Base-by-base conservation (phyloP, 2,797 vertebrate genomes). In the Pachyuromys duprasi region DNA sequence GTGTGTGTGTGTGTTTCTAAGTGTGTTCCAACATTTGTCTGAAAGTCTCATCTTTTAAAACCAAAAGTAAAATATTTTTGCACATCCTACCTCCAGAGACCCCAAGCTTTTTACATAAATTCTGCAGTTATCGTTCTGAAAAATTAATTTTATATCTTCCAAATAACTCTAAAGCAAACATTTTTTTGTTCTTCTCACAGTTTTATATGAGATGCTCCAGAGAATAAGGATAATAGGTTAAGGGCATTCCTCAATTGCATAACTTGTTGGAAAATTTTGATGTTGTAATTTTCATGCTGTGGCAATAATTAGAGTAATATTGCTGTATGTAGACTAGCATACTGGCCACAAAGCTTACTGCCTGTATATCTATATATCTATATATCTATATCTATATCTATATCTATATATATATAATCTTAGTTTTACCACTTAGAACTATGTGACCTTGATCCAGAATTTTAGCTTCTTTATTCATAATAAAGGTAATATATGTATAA, bases 1-100 rank as follows among this genome's bases (percentile, higher is more conserved):
- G 45, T 45, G 45, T 45, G 8, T 49, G 45, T 49, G 8, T 49
- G 8, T 94, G 90, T 86, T 93, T 98, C 97, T 97, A 97, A 97
- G 93, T 95, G 67, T 97, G 1, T 95, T 98, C 60, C 24, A 93
- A 90, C 4, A 97, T 90, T 82, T 96, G 18, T 96, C 96, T 97
- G 95, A 97, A 98, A 98, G 96, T 86, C 91, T 97, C 39, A 92
- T 94, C 96, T 97, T 97, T 98, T 89, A 97, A 98, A 98, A 96
- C 42, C 90, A 98, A 97, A 97, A 49, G 67, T 96, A 79, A 95
- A 98, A 97, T 86, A 79, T 96, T 97, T 98, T 91, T 95, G 8
- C 86, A 96, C 33, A 57, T 86, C n/a, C 78, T 49, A 96, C 55
- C 96, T 90, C 95, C 89, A 82, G 94, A 97, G 90, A 62, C 90